phyloP scores from a whole-genome alignment of 2,113 vertebrate genomes.

The Poeciliopsis occidentalis region DNA sequence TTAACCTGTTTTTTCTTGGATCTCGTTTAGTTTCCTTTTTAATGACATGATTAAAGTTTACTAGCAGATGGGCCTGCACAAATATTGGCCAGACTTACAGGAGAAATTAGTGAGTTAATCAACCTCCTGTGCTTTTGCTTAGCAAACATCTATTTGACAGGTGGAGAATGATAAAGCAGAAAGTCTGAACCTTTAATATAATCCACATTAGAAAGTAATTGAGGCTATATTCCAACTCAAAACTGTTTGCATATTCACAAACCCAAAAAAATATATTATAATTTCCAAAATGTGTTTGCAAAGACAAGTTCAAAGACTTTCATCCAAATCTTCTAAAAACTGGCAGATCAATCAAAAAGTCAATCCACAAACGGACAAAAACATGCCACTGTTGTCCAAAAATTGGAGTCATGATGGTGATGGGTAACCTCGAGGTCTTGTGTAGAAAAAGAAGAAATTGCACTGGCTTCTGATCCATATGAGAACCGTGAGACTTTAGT shows the following conservation, averaged over 20 bases:
- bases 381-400: neutral
- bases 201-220: neutral
- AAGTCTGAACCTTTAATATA: neutral
- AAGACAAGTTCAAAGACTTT: neutral
- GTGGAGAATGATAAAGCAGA: neutral
- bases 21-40: neutral
- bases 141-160: neutral
- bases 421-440: neutral
- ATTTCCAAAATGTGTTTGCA: neutral
- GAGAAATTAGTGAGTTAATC: neutral
- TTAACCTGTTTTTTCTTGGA: neutral
- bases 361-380: neutral
- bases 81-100: no score
- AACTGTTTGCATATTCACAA: neutral
- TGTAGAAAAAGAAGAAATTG: neutral
- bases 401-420: neutral
- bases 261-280: neutral
- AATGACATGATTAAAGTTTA: neutral
- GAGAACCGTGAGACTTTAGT: conserved; percentile 69
- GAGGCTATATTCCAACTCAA: neutral
- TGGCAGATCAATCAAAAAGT: conserved; percentile 8
- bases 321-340: neutral
- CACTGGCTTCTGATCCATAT: neutral
- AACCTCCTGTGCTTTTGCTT: neutral
- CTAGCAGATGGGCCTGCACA: neutral